Percentiles rank a stretch among this genome's conserved stretches.
phyloP scores from a whole-genome alignment of 2,113 vertebrate genomes.

The Nerophis ophidion region DNA sequence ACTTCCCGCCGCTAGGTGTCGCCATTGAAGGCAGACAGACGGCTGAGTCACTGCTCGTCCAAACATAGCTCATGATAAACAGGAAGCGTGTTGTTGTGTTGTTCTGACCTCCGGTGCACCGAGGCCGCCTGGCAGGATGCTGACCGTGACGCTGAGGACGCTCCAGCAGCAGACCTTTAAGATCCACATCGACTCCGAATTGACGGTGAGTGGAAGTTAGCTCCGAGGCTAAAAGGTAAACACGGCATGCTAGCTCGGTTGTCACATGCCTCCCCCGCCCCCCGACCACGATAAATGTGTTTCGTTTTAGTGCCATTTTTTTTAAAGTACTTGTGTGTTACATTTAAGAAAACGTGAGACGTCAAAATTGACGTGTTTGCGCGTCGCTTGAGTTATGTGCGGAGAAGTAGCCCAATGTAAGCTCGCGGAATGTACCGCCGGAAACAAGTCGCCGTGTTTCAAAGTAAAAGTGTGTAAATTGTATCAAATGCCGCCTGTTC shows the following conservation, averaged over 20 bases:
- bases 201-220: slow-evolving; percentile 68
- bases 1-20: no score
- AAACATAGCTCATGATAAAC: slow-evolving; percentile 1
- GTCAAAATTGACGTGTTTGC: slow-evolving; percentile 1
- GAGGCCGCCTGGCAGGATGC: slow-evolving; percentile 48
- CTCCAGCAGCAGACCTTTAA: slow-evolving; percentile 76
- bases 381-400: background rate
- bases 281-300: no score
- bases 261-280: background rate
- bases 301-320: background rate
- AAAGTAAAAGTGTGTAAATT: slow-evolving; percentile 15
- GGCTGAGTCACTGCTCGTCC: no score
- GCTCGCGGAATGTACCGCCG: background rate
- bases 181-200: slow-evolving; percentile 65
- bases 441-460: slow-evolving; percentile 1
- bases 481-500: background rate
- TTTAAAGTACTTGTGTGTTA: background rate
- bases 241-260: slow-evolving; percentile 22
- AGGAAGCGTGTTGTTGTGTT: background rate
- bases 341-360: background rate
- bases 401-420: background rate
- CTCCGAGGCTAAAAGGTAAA: slow-evolving; percentile 42
- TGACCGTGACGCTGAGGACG: slow-evolving; percentile 73
- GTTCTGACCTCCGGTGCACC: slow-evolving; percentile 7
- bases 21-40: no score